Percentiles rank a stretch among this genome's conserved stretches.
Conservation (phyloP, 1,140 invertebrate species). For the Pinna nobilis region DNA sequence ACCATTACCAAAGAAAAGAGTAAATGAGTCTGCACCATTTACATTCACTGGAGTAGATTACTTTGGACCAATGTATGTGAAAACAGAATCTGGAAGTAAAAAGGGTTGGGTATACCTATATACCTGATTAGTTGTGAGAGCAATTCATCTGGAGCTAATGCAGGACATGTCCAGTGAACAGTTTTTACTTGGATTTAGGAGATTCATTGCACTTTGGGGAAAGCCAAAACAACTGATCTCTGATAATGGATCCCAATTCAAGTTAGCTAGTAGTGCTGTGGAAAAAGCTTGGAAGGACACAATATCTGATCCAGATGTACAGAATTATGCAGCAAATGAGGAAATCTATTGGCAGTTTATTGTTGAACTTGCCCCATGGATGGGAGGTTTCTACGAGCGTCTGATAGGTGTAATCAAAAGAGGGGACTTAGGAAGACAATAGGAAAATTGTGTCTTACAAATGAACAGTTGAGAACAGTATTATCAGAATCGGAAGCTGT, state of each 20-base stretch:
- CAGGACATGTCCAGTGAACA: slow-evolving; percentile 30
- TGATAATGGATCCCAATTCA: slow-evolving; percentile 33
- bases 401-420: not conserved
- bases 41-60: slow-evolving; percentile 25
- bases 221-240: slow-evolving; percentile 18
- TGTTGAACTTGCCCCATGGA: not conserved
- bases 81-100: slow-evolving; percentile 1
- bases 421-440: not conserved
- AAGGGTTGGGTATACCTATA: slow-evolving; percentile 31
- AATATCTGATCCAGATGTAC: not conserved
- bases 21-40: slow-evolving; percentile 1
- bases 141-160: slow-evolving; percentile 18
- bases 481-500: slow-evolving; percentile 25
- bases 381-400: slow-evolving; percentile 15
- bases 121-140: slow-evolving; percentile 6
- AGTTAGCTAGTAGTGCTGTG: not conserved
- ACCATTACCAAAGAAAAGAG: slow-evolving; percentile 10
- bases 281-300: not conserved
- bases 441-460: slow-evolving; percentile 10
- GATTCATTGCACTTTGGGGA: slow-evolving; percentile 26
- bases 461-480: slow-evolving; percentile 23
- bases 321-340: not conserved
- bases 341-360: slow-evolving; percentile 12
- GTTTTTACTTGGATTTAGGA: slow-evolving; percentile 27
- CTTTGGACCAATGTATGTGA: slow-evolving; percentile 28